Conservation (phyloP, 2,888 invertebrate genomes). For the Drosophila mulleri region DNA sequence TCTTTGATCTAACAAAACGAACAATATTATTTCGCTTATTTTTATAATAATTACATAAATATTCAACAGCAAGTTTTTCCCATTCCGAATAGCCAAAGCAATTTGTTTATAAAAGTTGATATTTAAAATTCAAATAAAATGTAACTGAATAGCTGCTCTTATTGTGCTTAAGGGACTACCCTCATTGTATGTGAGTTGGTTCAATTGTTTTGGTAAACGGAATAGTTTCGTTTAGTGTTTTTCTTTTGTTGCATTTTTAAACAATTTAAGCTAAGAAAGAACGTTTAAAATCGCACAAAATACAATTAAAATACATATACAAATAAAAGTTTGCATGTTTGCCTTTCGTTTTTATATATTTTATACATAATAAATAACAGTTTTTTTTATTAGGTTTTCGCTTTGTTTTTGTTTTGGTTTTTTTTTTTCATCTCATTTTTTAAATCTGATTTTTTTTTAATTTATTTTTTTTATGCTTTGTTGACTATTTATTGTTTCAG, state of each 20-base stretch:
- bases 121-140: conserved; percentile 6
- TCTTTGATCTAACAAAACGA: conserved; percentile 43
- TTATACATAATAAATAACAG: conserved; percentile 60
- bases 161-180: conserved; percentile 14
- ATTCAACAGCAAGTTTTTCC: conserved; percentile 28
- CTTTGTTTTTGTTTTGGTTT: background rate
- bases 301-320: conserved; percentile 51
- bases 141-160: background rate
- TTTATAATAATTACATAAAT: conserved; percentile 30
- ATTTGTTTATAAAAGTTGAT: conserved; percentile 1
- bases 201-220: conserved; percentile 11
- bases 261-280: conserved; percentile 28
- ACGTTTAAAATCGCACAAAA: conserved; percentile 60
- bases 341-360: conserved; percentile 11
- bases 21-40: conserved; percentile 22
- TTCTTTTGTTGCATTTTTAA: conserved; percentile 3
- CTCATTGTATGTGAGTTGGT: background rate
- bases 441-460: background rate
- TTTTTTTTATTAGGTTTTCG: conserved; percentile 6
- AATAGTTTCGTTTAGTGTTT: background rate
- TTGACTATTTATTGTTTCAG: conserved; percentile 44
- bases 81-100: conserved; percentile 27
- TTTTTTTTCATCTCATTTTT: background rate
- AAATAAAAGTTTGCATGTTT: conserved; percentile 39
- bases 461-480: conserved; percentile 21